Percentiles rank a stretch among this genome's conserved stretches.
Evolutionary conservation across 2,888 invertebrate genomes (phyloP).

Genomic region (Caenorhabditis angaria): DNA sequence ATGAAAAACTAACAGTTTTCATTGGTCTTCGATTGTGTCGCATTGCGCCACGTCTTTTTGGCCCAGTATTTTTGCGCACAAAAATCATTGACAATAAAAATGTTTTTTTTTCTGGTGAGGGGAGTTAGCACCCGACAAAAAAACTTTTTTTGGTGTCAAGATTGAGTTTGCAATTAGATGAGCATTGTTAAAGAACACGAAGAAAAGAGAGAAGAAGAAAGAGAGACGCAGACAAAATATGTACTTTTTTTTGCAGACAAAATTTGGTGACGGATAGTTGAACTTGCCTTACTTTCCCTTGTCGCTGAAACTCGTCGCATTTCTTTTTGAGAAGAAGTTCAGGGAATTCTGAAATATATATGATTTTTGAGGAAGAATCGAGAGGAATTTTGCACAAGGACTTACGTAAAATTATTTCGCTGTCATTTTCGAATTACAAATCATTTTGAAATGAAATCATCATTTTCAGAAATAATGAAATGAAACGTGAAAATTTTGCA

Average conservation of each 20-base stretch:
- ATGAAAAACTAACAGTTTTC: slow-evolving; percentile 35
- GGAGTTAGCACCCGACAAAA: slow-evolving; percentile 3
- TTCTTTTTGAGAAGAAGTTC: background rate
- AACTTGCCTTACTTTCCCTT: slow-evolving; percentile 28
- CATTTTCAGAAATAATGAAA: too few relatives aligned
- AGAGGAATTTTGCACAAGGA: too few relatives aligned
- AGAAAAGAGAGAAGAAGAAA: background rate
- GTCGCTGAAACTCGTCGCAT: slow-evolving; percentile 31
- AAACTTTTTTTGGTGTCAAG: background rate
- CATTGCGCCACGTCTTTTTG: slow-evolving; percentile 26
- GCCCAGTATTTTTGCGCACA: slow-evolving; percentile 16
- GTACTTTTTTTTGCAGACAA: background rate
- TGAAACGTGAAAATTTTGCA: too few relatives aligned
- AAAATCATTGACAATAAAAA: slow-evolving; percentile 34
- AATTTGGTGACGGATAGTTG: background rate
- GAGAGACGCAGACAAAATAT: slow-evolving; percentile 12
- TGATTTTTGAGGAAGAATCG: too few relatives aligned
- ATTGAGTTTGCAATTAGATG: slow-evolving; percentile 43
- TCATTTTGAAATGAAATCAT: too few relatives aligned
- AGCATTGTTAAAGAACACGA: slow-evolving; percentile 30
- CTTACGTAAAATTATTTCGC: too few relatives aligned
- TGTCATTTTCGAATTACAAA: too few relatives aligned
- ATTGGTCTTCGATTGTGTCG: slow-evolving; percentile 22
- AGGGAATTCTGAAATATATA: background rate
- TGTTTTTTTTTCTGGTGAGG: slow-evolving; percentile 17